Evolutionary conservation across 37 sponge, comb jelly and placozoan species (phyloP).

Genomic region (Ianthella basta): DNA sequence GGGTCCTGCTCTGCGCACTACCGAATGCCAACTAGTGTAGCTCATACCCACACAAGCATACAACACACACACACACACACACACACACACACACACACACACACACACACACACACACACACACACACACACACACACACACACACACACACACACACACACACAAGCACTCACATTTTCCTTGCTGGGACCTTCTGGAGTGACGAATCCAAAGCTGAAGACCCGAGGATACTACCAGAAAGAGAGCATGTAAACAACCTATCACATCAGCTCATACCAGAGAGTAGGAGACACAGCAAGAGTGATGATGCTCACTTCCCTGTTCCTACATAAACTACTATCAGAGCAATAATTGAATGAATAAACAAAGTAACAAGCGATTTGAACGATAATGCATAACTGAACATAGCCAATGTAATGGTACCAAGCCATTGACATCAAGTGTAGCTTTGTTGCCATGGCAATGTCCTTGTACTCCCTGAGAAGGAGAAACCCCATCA

Average conservation of each 20-base stretch:
- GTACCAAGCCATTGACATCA: too few species aligned
- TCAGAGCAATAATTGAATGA: background rate
- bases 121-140: conserved; percentile 22
- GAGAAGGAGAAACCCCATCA: too few species aligned
- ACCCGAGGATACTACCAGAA: conserved; percentile 55
- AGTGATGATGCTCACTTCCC: background rate
- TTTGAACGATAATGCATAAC: too few species aligned
- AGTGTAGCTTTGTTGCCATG: too few species aligned
- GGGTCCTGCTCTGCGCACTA: background rate
- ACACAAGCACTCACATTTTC: conserved; percentile 36
- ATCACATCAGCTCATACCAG: background rate
- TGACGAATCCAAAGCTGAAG: conserved; percentile 55
- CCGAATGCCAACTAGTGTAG: too few species aligned
- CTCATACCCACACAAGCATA: conserved; percentile 10
- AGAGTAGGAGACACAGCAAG: too few species aligned
- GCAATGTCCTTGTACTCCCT: too few species aligned
- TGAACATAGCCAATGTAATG: too few species aligned
- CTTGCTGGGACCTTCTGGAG: conserved; percentile 53
- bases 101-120: conserved; percentile 30
- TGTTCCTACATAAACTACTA: background rate
- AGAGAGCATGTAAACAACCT: background rate
- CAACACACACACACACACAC: conserved; percentile 26
- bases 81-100: conserved; percentile 20
- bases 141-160: conserved; percentile 1
- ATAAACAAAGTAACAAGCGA: too few species aligned